These are phyloP conservation scores for Nematostella vectensis DNA, from an alignment of 92 coral and sea anemone genomes.

Conservation along the genomic window DNA sequence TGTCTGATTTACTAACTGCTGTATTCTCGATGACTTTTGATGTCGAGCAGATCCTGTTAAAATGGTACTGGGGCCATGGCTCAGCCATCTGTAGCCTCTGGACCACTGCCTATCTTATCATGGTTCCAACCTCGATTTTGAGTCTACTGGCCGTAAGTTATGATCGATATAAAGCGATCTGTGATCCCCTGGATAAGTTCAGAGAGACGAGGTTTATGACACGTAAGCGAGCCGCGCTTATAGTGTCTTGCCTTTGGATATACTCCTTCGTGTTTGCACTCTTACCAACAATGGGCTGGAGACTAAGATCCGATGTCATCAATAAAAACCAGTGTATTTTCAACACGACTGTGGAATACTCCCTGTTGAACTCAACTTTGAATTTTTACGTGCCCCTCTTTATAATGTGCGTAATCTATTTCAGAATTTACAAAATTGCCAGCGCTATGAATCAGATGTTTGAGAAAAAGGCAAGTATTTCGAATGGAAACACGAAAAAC, in stretches of 20 bases:
- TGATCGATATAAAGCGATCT: slow-evolving; percentile 84
- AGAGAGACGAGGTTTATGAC: slow-evolving; percentile 62
- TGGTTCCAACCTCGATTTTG: slow-evolving; percentile 89
- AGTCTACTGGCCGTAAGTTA: slow-evolving; percentile 76
- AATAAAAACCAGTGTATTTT: slow-evolving; percentile 33
- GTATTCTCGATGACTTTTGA: slow-evolving; percentile 86
- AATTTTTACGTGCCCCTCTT: slow-evolving; percentile 80
- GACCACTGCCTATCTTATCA: slow-evolving; percentile 76
- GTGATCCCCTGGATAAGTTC: slow-evolving; percentile 70
- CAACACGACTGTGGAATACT: slow-evolving; percentile 65
- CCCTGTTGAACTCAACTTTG: slow-evolving; percentile 72
- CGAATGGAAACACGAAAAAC: slow-evolving; percentile 22
- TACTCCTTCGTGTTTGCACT: slow-evolving; percentile 72
- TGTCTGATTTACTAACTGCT: slow-evolving; percentile 83
- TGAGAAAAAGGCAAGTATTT: slow-evolving; percentile 20
- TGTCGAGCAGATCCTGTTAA: slow-evolving; percentile 47
- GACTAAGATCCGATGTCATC: slow-evolving; percentile 19
- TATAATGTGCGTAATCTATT: slow-evolving; percentile 67
- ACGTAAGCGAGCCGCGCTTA: slow-evolving; percentile 52
- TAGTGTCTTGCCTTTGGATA: slow-evolving; percentile 66
- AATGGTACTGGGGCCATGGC: slow-evolving; percentile 64
- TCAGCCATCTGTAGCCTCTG: slow-evolving; percentile 57
- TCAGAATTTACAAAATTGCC: slow-evolving; percentile 62
- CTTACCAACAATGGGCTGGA: slow-evolving; percentile 92
- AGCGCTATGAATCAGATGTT: slow-evolving; percentile 15